Evolutionary conservation across 2,113 vertebrate species (phyloP).

Genomic region (Myotis yumanensis): DNA sequence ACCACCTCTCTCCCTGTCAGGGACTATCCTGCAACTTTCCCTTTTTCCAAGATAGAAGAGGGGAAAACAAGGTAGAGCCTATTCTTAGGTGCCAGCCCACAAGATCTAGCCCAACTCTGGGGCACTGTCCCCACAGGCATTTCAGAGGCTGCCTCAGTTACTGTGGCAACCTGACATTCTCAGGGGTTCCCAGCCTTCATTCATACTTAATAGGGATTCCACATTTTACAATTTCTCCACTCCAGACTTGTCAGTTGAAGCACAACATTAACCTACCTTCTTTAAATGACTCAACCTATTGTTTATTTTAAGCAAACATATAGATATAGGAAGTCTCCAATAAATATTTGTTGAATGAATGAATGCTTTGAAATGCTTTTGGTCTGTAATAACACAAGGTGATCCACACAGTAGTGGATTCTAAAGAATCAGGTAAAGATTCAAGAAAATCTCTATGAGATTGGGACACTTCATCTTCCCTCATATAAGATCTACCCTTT

Average conservation of each 20-base stretch:
- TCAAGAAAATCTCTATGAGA: not conserved
- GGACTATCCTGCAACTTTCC: not conserved
- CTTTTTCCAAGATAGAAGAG: not conserved
- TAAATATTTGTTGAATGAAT: not conserved
- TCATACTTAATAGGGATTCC: not conserved
- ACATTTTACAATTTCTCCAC: not conserved
- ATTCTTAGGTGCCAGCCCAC: not conserved
- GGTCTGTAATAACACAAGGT: not conserved
- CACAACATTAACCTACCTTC: not conserved
- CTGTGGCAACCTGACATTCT: not conserved
- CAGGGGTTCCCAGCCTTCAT: not conserved
- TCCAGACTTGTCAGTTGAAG: not conserved
- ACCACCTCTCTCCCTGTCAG: not conserved
- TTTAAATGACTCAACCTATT: not conserved
- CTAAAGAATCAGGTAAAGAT: not conserved
- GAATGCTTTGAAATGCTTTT: not conserved
- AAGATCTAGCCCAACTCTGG: not conserved
- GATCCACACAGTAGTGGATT: not conserved
- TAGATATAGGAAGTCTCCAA: not conserved
- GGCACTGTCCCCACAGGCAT: not conserved
- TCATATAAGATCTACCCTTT: not conserved
- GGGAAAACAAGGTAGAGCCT: not conserved
- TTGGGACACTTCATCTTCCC: not conserved
- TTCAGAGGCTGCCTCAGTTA: slow-evolving; percentile 30
- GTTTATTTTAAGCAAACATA: not conserved